Evolutionary conservation across 2,888 invertebrate species (phyloP).

Genomic region (Clitarchus hookeri): DNA sequence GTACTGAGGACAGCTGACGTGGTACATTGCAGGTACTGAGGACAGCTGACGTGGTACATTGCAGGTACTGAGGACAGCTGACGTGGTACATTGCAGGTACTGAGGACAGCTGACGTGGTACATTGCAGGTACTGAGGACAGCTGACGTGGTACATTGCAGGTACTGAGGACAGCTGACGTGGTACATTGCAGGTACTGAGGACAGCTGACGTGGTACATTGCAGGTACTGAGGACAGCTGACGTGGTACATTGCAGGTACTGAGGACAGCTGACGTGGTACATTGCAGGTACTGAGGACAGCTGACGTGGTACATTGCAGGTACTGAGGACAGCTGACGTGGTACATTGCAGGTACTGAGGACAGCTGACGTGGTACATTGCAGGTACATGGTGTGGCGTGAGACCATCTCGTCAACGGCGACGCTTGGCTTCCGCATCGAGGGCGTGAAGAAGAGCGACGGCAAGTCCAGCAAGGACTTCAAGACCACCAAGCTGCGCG

Average conservation of each 20-base stretch:
- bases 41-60: too few relatives aligned
- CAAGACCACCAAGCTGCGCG: slow-evolving; percentile 87
- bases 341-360: not conserved
- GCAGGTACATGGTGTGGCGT: slow-evolving; percentile 87
- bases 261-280: too few relatives aligned
- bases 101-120: too few relatives aligned
- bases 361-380: too few relatives aligned
- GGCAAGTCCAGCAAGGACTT: slow-evolving; percentile 94
- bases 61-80: slow-evolving; percentile 58
- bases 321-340: slow-evolving; percentile 57
- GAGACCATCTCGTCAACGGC: slow-evolving; percentile 98
- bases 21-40: slow-evolving; percentile 61
- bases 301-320: slow-evolving; percentile 41
- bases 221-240: slow-evolving; percentile 58
- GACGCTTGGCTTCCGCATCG: slow-evolving; percentile 93
- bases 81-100: slow-evolving; percentile 59
- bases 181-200: slow-evolving; percentile 61
- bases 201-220: too few relatives aligned
- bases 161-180: slow-evolving; percentile 57
- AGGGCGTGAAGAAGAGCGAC: slow-evolving; percentile 88
- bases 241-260: slow-evolving; percentile 59
- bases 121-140: slow-evolving; percentile 59
- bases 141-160: slow-evolving; percentile 41
- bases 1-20: slow-evolving; percentile 57
- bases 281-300: slow-evolving; percentile 59